Conservation (phyloP, 2,797 vertebrate species). For the Carcharodon carcharias region DNA sequence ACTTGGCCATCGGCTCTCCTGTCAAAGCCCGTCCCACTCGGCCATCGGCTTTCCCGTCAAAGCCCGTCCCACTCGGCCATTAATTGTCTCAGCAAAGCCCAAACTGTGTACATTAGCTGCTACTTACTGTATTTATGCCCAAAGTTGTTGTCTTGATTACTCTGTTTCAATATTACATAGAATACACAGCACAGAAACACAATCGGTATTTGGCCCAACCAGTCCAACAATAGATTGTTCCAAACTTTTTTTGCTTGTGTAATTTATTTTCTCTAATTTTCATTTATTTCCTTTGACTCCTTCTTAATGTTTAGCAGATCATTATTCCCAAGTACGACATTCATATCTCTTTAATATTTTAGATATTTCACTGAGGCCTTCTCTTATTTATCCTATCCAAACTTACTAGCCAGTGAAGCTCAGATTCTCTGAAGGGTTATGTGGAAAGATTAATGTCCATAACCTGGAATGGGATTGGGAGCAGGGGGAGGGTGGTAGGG, state of each 20-base stretch:
- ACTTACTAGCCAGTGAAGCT: neutral
- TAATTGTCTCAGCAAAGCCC: neutral
- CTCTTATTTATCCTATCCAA: neutral
- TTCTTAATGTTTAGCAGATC: neutral
- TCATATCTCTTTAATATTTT: neutral
- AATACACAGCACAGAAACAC: neutral
- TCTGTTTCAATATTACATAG: neutral
- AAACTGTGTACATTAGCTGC: neutral
- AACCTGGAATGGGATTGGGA: neutral
- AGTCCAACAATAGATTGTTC: neutral
- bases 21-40: neutral
- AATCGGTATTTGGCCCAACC: neutral
- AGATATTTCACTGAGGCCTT: neutral
- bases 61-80: neutral
- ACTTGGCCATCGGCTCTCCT: neutral
- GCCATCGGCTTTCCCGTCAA: neutral
- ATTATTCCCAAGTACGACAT: neutral
- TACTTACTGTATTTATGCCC: neutral
- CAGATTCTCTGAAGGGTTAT: neutral
- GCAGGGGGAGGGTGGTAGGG: neutral
- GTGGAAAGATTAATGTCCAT: neutral
- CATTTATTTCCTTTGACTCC: neutral
- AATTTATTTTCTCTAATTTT: neutral
- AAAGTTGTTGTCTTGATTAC: neutral
- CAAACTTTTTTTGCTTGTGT: neutral